phyloP scores from a whole-genome alignment of 2,888 invertebrate genomes.

The Strigamia transsilvanica region DNA sequence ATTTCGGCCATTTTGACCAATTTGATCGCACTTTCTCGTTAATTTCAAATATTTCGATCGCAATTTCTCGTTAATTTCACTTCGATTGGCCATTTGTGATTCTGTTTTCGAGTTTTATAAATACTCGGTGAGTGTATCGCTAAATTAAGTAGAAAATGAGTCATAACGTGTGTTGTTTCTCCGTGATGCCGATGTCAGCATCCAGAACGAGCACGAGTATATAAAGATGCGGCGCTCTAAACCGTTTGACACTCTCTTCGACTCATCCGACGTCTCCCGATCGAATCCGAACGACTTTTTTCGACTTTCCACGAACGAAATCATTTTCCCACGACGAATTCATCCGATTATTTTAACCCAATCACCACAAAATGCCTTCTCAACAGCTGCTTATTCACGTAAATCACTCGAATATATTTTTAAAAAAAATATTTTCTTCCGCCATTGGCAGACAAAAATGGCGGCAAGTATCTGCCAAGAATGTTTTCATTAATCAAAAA shows the following conservation, averaged over 20 bases:
- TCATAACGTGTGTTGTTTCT: not conserved
- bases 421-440: no score
- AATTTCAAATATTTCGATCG: no score
- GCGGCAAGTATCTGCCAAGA: no score
- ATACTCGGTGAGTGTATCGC: not conserved
- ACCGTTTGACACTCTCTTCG: not conserved
- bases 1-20: no score
- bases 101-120: not conserved
- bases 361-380: not conserved
- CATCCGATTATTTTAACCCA: not conserved
- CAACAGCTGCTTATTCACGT: not conserved
- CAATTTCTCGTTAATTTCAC: no score
- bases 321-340: not conserved
- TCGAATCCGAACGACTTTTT: slow-evolving; percentile 17
- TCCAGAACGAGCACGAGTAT: not conserved
- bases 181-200: not conserved
- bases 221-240: not conserved
- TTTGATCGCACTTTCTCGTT: no score
- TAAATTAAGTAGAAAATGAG: slow-evolving; percentile 21
- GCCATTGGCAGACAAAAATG: no score
- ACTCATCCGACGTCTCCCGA: not conserved
- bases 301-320: not conserved
- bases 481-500: no score
- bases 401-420: no score
- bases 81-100: not conserved